Base-by-base conservation (phyloP, 2,797 vertebrate species). In the Scarus forsteni region DNA sequence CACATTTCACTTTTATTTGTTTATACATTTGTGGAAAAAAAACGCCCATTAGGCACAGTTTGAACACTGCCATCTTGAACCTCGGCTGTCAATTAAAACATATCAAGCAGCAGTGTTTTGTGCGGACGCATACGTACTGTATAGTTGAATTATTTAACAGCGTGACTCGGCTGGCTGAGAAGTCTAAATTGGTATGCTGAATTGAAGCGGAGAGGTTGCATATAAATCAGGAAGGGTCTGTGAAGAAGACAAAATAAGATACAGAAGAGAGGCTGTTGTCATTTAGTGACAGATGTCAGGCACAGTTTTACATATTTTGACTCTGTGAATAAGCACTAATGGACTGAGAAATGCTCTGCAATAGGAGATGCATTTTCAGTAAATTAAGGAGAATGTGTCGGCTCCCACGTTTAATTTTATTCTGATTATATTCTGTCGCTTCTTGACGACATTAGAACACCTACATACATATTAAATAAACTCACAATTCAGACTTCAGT, bases 61-160 rank as follows among this genome's bases (percentile, higher is more conserved):
- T 71, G 56, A 81, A 57, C 18, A 60, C 16, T 61, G 71, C 54
- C 66, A 60, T 65, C 63, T 40, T 59, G 54, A 85, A 75, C 77
- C 69, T 57, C 7, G 65, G 73, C 86, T 89, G 85, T 79, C 83
- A 91, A 84, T 90, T 88, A 88, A 74, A 85, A 78, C 1, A 13
- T 8, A 81, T 85, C 58, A 75, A 55, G 56, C 69, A 52, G 59
- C 77, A 53, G 52, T 36, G 52, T 39, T 83, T 81, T 60, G 36
- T 57, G 35, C 7, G 76, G 62, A 61, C 34, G 38, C 58, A 35
- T 44, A 19, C 42, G 72, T 65, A 65, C 53, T 60, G 51, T 13
- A 62, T 60, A 2, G 27, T 64, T 85, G 64, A 79, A 84, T 90
- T 81, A 83, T 83, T 80, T 73, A 81, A 66, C 64, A 70, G 54